These are phyloP conservation scores for Ellobius talpinus DNA, from an alignment of 2,113 vertebrate species.

Conservation along the genomic window DNA sequence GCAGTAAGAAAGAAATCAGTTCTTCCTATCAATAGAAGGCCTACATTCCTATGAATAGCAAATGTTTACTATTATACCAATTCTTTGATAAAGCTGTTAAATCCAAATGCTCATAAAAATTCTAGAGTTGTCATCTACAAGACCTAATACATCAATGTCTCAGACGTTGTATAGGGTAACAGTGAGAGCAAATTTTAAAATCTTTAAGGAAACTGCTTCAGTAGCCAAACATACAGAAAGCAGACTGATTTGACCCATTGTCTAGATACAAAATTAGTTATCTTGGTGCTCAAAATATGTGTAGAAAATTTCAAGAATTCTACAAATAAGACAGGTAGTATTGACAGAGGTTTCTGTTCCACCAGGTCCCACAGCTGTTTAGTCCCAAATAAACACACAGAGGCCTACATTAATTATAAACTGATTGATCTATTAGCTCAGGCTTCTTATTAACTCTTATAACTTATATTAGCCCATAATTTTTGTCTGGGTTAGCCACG, in stretches of 20 bases:
- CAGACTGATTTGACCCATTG: slow-evolving; percentile 7
- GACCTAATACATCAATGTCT: background rate
- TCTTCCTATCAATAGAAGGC: background rate
- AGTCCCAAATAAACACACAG: no score
- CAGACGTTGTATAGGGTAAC: background rate
- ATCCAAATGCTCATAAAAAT: background rate
- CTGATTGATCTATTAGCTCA: no score
- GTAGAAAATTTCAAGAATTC: slow-evolving; percentile 3
- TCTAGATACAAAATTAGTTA: slow-evolving; percentile 1
- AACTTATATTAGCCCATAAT: no score
- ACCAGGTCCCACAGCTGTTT: no score
- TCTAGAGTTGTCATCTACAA: background rate
- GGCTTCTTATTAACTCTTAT: no score
- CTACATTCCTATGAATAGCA: background rate
- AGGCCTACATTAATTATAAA: no score
- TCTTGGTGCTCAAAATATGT: background rate
- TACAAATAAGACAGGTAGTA: background rate
- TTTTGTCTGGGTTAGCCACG: no score
- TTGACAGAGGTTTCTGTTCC: no score
- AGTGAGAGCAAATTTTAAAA: background rate
- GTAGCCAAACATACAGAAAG: background rate
- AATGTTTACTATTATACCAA: background rate
- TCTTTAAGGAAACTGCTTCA: background rate
- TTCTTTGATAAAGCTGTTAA: slow-evolving; percentile 20
- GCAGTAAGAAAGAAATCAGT: background rate